Percentiles rank a stretch among this genome's conserved stretches.
Evolutionary conservation across 2,113 vertebrate genomes (phyloP).

Genomic region (Sander vitreus): DNA sequence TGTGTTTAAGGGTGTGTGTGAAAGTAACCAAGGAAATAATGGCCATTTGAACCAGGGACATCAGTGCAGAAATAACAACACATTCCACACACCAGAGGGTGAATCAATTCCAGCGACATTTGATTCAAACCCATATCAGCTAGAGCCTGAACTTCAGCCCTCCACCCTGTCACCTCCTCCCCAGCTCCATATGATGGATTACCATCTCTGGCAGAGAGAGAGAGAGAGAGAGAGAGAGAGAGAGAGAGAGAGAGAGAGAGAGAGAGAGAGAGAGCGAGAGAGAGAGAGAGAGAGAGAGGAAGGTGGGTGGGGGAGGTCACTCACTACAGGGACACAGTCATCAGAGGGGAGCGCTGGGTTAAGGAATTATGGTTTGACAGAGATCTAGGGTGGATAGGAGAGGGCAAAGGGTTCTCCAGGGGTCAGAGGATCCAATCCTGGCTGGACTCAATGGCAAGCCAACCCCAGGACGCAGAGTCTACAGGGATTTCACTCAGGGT

Average conservation of each 20-base stretch:
- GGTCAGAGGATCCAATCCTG: slow-evolving; percentile 83
- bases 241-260: slow-evolving; percentile 18
- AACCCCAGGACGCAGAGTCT: slow-evolving; percentile 50
- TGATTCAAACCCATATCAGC: slow-evolving; percentile 72
- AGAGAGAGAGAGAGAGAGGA: slow-evolving; percentile 12
- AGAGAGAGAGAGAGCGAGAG: slow-evolving; percentile 9
- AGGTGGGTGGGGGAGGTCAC: slow-evolving; percentile 61
- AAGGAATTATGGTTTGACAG: slow-evolving; percentile 79
- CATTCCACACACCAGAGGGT: slow-evolving; percentile 63
- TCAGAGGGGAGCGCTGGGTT: slow-evolving; percentile 62
- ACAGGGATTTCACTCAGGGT: slow-evolving; percentile 69
- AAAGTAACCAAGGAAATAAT: slow-evolving; percentile 57
- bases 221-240: slow-evolving; percentile 7
- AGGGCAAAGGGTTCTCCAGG: slow-evolving; percentile 75
- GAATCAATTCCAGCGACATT: slow-evolving; percentile 78
- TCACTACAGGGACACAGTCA: slow-evolving; percentile 73
- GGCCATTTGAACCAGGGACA: slow-evolving; percentile 57
- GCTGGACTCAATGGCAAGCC: slow-evolving; percentile 62
- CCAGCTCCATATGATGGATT: slow-evolving; percentile 80
- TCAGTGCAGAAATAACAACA: slow-evolving; percentile 60
- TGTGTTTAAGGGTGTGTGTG: slow-evolving; percentile 56
- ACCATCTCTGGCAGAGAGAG: slow-evolving; percentile 69
- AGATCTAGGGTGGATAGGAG: slow-evolving; percentile 68
- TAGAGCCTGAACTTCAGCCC: slow-evolving; percentile 73
- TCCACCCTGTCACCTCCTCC: slow-evolving; percentile 69